A percentile compares a stretch with the other conserved stretches of the same genome.
These are phyloP conservation scores for Laticauda laticaudata DNA, from an alignment of 2,113 vertebrate genomes.

Conservation along the genomic window DNA sequence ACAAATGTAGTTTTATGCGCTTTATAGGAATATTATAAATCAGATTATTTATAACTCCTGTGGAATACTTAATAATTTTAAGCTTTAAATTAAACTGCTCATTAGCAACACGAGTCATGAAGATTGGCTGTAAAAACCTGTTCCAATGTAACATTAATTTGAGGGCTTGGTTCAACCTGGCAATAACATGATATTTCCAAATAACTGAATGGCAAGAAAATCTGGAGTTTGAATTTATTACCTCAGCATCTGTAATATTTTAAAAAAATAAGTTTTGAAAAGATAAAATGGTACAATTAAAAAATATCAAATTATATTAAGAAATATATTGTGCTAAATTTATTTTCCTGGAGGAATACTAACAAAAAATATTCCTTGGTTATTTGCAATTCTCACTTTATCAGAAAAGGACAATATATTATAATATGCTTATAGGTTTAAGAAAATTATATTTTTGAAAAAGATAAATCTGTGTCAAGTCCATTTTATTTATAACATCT, in stretches of 20 bases:
- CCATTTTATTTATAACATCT: not conserved
- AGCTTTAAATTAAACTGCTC: conserved; percentile 73
- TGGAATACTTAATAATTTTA: conserved; percentile 73
- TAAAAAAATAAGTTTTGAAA: not conserved
- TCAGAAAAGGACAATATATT: not conserved
- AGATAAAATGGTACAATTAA: not conserved
- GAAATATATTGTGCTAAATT: not conserved
- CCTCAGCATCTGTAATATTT: not conserved
- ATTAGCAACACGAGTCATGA: conserved; percentile 66
- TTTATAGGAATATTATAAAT: conserved; percentile 74
- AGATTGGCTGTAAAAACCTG: conserved; percentile 62
- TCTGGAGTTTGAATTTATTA: conserved; percentile 54
- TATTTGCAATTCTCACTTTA: not conserved
- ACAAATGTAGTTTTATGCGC: conserved; percentile 73
- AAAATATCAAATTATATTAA: not conserved
- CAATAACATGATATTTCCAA: conserved; percentile 55
- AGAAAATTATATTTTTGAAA: not conserved
- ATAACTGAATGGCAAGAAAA: conserved; percentile 34
- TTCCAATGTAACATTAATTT: conserved; percentile 66
- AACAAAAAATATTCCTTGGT: not conserved
- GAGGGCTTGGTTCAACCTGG: conserved; percentile 50
- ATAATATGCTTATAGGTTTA: not conserved
- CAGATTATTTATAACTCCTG: conserved; percentile 74
- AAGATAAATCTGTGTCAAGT: not conserved
- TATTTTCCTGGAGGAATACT: not conserved